phyloP scores from a whole-genome alignment of 2,888 invertebrate species.

The Hemithea aestivaria region DNA sequence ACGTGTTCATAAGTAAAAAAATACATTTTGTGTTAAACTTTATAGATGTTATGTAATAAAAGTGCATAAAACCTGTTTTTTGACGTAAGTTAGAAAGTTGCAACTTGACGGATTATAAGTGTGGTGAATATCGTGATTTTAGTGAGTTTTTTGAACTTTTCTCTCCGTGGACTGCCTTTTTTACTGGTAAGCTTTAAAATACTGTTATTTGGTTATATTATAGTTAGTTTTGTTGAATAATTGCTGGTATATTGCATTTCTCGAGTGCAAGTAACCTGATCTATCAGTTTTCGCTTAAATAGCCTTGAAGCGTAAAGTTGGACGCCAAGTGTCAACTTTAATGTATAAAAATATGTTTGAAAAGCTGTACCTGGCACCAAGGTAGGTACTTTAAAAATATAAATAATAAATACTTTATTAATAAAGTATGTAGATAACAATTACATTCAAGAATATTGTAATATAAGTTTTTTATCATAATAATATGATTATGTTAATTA shows the following conservation, averaged over 20 bases:
- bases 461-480: no score
- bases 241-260: constrained; percentile 10
- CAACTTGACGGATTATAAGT: constrained; percentile 21
- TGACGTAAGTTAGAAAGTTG: constrained; percentile 30
- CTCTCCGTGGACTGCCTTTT: constrained; percentile 13
- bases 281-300: constrained; percentile 20
- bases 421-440: no score
- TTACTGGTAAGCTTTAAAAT: constrained; percentile 19
- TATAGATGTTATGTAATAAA: constrained; percentile 15
- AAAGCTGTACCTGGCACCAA: no score
- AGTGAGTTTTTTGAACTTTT: constrained; percentile 31
- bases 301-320: constrained; percentile 14
- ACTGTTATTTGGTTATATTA: no score
- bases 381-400: background rate
- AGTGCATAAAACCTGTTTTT: constrained; percentile 18
- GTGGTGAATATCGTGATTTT: constrained; percentile 26
- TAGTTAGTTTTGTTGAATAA: constrained; percentile 10
- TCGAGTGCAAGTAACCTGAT: constrained; percentile 20
- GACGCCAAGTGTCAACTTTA: constrained; percentile 11
- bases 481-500: no score
- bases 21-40: constrained; percentile 24
- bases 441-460: no score
- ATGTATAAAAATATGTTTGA: background rate
- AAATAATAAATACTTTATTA: no score
- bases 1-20: constrained; percentile 35